phyloP scores from a whole-genome alignment of 2,797 vertebrate genomes.

The Lepus oiostolus region DNA sequence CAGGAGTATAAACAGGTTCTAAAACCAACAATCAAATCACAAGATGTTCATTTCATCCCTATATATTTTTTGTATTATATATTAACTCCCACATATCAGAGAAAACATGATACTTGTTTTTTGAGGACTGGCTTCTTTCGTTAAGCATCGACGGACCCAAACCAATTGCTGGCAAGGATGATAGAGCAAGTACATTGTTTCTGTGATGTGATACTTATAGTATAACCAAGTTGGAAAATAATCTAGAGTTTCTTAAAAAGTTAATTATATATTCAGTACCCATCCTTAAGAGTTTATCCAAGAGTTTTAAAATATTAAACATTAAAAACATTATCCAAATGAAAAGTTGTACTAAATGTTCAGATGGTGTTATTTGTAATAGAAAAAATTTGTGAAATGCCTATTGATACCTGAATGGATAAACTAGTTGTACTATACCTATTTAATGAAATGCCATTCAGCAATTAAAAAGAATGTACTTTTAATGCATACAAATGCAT shows the following conservation, averaged over 20 bases:
- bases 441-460: slow-evolving; percentile 37
- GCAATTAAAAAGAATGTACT: slow-evolving; percentile 35
- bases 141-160: neutral
- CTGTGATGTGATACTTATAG: neutral
- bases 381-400: slow-evolving; percentile 37
- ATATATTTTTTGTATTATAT: too few species aligned
- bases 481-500: slow-evolving; percentile 7
- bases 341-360: slow-evolving; percentile 3
- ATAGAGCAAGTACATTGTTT: slow-evolving; percentile 24
- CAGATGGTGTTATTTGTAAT: slow-evolving; percentile 19
- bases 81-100: too few species aligned
- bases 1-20: too few species aligned
- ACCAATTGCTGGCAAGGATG: neutral
- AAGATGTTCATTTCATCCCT: too few species aligned
- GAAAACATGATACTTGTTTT: too few species aligned
- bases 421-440: slow-evolving; percentile 32
- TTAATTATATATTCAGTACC: slow-evolving; percentile 11
- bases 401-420: neutral
- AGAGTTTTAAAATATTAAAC: neutral
- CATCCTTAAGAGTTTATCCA: neutral
- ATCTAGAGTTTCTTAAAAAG: slow-evolving; percentile 22
- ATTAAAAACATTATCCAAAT: neutral
- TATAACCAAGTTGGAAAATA: neutral
- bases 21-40: too few species aligned
- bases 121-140: too few species aligned